phyloP scores from a whole-genome alignment of 2,113 vertebrate species.

The Nibea coibor region DNA sequence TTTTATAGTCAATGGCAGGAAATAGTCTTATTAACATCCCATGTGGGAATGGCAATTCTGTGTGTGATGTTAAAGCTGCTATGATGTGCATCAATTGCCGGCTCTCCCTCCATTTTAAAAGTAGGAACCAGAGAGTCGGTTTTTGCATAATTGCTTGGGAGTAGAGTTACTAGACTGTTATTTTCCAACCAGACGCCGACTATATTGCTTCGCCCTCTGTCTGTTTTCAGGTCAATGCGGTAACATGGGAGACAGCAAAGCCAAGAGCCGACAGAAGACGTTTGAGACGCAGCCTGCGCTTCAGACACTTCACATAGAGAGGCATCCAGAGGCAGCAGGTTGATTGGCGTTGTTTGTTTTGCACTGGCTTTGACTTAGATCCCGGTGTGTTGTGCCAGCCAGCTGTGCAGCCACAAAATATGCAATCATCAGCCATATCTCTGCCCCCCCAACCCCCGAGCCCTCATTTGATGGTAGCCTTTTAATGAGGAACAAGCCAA shows the following conservation, averaged over 20 bases:
- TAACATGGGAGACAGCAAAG: constrained; percentile 25
- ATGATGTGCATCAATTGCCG: constrained; percentile 52
- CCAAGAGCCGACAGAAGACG: constrained; percentile 14
- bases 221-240: constrained; percentile 52
- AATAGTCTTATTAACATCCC: constrained; percentile 56
- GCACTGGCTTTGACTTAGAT: constrained; percentile 66
- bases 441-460: constrained; percentile 43
- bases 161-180: constrained; percentile 36
- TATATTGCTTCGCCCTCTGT: constrained; percentile 39
- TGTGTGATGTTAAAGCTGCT: constrained; percentile 37
- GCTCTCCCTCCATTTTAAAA: constrained; percentile 35
- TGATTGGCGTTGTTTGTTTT: constrained; percentile 73
- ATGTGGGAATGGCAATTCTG: constrained; percentile 29
- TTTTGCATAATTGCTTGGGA: constrained; percentile 51
- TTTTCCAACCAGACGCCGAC: constrained; percentile 50
- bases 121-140: constrained; percentile 12
- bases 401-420: constrained; percentile 73
- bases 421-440: constrained; percentile 75
- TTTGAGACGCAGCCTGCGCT: constrained; percentile 24
- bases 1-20: constrained; percentile 49
- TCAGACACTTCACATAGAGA: constrained; percentile 19
- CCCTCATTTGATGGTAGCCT: constrained; percentile 67
- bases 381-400: constrained; percentile 53
- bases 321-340: constrained; percentile 60
- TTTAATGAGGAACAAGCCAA: constrained; percentile 78